These are phyloP conservation scores for Bombus superbus DNA, from an alignment of 1,140 invertebrate genomes.

Conservation along the genomic window DNA sequence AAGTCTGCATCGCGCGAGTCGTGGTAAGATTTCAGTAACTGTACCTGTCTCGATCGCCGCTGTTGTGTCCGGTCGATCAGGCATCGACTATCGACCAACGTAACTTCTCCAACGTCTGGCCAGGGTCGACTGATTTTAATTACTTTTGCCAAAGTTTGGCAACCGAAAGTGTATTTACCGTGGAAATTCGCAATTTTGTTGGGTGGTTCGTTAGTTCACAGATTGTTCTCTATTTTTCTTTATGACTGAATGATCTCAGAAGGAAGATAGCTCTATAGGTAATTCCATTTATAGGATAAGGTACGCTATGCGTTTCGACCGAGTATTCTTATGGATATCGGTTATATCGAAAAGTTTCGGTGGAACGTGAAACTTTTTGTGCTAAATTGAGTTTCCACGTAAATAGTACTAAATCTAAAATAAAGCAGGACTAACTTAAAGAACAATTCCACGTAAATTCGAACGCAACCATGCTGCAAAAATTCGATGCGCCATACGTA, in stretches of 20 bases:
- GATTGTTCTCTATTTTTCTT: background rate
- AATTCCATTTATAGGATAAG: too few species aligned
- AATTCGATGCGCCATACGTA: too few species aligned
- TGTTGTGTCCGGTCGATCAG: background rate
- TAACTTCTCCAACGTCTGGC: background rate
- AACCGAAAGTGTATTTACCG: background rate
- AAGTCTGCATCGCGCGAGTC: background rate
- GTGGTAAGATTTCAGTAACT: constrained; percentile 8
- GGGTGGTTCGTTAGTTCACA: background rate
- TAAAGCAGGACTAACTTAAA: too few species aligned
- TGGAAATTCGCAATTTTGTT: background rate
- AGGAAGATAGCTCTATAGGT: too few species aligned
- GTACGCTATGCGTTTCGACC: too few species aligned
- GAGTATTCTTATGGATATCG: too few species aligned
- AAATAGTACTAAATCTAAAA: too few species aligned
- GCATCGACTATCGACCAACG: background rate
- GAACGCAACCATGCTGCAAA: too few species aligned
- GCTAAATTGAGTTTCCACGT: too few species aligned
- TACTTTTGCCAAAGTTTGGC: background rate
- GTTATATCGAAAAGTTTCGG: too few species aligned
- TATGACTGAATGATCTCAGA: background rate
- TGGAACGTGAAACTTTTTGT: too few species aligned
- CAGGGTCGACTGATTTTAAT: background rate
- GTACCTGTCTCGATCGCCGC: background rate
- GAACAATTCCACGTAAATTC: too few species aligned